Evolutionary conservation across 2,888 invertebrate genomes (phyloP).

Genomic region (Petrolisthes cinctipes): DNA sequence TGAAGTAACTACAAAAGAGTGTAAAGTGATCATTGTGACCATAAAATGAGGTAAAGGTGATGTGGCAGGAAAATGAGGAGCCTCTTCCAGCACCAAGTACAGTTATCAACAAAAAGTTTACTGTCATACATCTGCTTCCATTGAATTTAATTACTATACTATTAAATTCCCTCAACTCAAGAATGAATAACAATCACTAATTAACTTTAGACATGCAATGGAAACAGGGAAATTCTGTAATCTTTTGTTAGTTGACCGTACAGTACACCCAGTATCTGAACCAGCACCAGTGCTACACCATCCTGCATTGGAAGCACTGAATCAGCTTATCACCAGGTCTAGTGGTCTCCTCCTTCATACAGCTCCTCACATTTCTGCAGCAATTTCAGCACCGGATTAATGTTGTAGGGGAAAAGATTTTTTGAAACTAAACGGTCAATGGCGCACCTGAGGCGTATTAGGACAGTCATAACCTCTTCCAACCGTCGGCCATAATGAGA

Average conservation of each 20-base stretch:
- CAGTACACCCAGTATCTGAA: neutral
- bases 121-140: no score
- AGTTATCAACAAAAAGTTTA: no score
- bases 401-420: slow-evolving; percentile 89
- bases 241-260: neutral
- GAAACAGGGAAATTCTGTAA: no score
- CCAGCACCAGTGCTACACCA: neutral
- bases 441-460: slow-evolving; percentile 83
- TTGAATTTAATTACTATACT: no score
- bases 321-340: neutral
- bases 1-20: no score
- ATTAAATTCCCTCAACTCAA: no score
- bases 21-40: neutral
- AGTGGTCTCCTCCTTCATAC: slow-evolving; percentile 52
- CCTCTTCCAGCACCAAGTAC: no score
- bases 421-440: slow-evolving; percentile 86
- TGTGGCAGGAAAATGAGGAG: no score
- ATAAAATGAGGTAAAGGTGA: neutral
- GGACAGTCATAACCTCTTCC: slow-evolving; percentile 86
- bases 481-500: slow-evolving; percentile 78
- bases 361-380: slow-evolving; percentile 73
- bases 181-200: no score
- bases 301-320: neutral
- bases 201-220: no score
- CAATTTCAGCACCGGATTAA: slow-evolving; percentile 85